Evolutionary conservation across 2,113 vertebrate species (phyloP).

Genomic region (Pandion haliaetus): DNA sequence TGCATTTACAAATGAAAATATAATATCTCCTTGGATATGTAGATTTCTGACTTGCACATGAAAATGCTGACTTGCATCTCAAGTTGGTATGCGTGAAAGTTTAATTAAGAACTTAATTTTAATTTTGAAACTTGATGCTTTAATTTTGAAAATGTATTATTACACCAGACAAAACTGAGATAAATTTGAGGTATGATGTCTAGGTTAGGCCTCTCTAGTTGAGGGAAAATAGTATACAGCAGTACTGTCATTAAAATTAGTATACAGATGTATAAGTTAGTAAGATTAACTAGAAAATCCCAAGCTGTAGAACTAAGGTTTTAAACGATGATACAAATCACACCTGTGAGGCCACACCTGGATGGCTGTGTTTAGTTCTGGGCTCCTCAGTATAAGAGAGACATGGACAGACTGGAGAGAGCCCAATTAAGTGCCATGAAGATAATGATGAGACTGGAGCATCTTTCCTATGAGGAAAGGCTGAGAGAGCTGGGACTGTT

Average conservation of each 20-base stretch:
- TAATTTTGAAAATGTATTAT: not conserved
- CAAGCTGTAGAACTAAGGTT: not conserved
- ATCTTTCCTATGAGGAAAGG: not conserved
- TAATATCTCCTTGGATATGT: not conserved
- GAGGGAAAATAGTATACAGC: not conserved
- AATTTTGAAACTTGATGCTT: not conserved
- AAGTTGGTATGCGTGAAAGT: not conserved
- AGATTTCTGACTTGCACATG: not conserved
- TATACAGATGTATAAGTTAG: not conserved
- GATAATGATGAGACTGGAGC: not conserved
- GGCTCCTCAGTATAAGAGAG: not conserved
- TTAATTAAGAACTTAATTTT: not conserved
- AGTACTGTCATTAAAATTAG: not conserved
- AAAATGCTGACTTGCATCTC: not conserved
- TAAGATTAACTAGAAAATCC: not conserved
- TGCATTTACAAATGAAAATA: not conserved
- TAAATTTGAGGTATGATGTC: not conserved
- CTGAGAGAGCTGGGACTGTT: not conserved
- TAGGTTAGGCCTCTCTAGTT: not conserved
- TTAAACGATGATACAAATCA: not conserved
- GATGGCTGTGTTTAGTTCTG: not conserved
- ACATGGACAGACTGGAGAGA: not conserved
- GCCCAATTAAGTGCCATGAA: accelerated
- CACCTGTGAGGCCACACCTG: not conserved
- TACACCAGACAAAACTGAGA: not conserved